These are phyloP conservation scores for Hoplostethus atlanticus DNA, from an alignment of 2,797 vertebrate genomes.

Conservation along the genomic window DNA sequence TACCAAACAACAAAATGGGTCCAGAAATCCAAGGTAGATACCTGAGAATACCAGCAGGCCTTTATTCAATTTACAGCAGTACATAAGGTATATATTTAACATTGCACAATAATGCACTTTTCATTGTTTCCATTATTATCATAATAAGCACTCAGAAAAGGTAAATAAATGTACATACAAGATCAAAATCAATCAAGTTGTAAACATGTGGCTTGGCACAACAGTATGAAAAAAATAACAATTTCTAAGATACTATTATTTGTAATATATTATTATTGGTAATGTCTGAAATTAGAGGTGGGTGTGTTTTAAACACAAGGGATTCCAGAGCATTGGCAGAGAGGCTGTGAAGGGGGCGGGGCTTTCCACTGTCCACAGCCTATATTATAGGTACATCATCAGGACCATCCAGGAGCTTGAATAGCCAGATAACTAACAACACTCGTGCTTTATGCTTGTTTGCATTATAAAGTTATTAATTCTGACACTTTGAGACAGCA, in stretches of 20 bases:
- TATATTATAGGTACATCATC: not conserved
- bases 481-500: not conserved
- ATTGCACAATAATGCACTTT: slow-evolving; percentile 2
- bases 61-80: no score
- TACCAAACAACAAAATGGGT: no score
- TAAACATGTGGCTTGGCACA: not conserved
- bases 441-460: not conserved
- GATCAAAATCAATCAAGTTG: not conserved
- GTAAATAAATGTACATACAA: not conserved
- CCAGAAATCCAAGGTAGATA: no score
- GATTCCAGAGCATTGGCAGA: not conserved
- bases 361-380: not conserved
- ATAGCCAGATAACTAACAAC: not conserved
- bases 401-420: not conserved
- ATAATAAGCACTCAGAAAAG: not conserved
- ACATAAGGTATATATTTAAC: slow-evolving; percentile 2
- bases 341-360: not conserved
- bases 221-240: not conserved
- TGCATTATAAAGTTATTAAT: slow-evolving; percentile 17
- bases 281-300: not conserved
- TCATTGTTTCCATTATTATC: not conserved
- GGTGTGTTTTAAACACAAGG: not conserved
- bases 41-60: no score
- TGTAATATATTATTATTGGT: not conserved
- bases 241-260: not conserved